These are phyloP conservation scores for Emydocephalus ijimae DNA, from an alignment of 2,113 vertebrate genomes.

Conservation along the genomic window DNA sequence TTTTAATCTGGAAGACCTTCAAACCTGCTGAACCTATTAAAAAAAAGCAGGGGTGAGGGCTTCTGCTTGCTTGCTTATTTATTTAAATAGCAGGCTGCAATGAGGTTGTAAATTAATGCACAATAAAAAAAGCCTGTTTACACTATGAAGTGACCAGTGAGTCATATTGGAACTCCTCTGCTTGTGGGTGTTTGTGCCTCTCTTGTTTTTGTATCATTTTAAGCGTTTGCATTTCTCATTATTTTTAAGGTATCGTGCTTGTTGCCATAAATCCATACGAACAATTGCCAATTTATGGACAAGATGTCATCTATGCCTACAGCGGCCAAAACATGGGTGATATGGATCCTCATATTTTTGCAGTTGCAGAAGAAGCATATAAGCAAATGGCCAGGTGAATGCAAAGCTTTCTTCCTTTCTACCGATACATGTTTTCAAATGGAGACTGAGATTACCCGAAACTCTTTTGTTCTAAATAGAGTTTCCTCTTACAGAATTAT, in stretches of 20 bases:
- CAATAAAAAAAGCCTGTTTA: neutral
- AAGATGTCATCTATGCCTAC: constrained; percentile 96
- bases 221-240: neutral
- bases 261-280: constrained; percentile 97
- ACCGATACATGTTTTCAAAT: neutral
- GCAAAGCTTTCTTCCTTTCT: accelerated
- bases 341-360: constrained; percentile 98
- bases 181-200: neutral
- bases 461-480: too few relatives aligned
- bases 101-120: neutral
- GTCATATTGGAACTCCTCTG: neutral
- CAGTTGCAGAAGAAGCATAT: constrained; percentile 93
- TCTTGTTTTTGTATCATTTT: neutral
- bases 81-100: neutral
- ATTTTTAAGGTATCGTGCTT: constrained; percentile 85
- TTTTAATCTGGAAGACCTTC: neutral
- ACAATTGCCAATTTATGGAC: constrained; percentile 91
- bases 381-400: constrained; percentile 94
- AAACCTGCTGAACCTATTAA: neutral
- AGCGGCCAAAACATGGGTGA: constrained; percentile 93
- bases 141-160: neutral
- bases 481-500: too few relatives aligned
- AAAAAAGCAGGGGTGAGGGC: neutral
- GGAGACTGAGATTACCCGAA: neutral
- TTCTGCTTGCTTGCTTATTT: neutral